Percentiles rank a stretch among this genome's conserved stretches.
These are phyloP conservation scores for Thumatha senex DNA, from an alignment of 2,888 invertebrate species.

Conservation along the genomic window DNA sequence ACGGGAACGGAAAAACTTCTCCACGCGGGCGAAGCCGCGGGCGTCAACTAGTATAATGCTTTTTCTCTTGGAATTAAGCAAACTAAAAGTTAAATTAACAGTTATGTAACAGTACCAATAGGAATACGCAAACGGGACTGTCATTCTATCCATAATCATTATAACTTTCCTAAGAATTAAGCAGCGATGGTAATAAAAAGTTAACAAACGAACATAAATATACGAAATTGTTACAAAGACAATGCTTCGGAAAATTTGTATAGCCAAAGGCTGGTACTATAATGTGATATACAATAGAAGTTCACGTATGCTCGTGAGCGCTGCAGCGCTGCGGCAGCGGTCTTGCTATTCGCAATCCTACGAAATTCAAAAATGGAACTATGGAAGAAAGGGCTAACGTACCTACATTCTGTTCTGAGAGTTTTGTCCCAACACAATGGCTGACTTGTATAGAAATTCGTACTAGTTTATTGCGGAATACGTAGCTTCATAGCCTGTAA, in stretches of 20 bases:
- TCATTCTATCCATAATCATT: too few relatives aligned
- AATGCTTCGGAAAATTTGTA: conserved; percentile 41
- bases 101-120: too few relatives aligned
- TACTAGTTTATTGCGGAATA: conserved; percentile 48
- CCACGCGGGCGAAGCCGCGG: too few relatives aligned
- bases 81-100: too few relatives aligned
- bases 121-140: too few relatives aligned
- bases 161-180: too few relatives aligned
- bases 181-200: too few relatives aligned
- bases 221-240: too few relatives aligned
- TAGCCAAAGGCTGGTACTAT: conserved; percentile 47
- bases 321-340: conserved; percentile 27
- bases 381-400: conserved; percentile 49
- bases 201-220: too few relatives aligned
- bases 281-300: conserved; percentile 42
- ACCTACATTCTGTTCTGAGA: conserved; percentile 49
- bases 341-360: conserved; percentile 39
- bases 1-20: too few relatives aligned
- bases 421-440: conserved; percentile 46
- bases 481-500: conserved; percentile 21
- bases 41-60: too few relatives aligned
- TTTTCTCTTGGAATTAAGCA: too few relatives aligned
- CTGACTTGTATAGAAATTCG: conserved; percentile 42
- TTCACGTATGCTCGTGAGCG: conserved; percentile 42
- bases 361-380: conserved; percentile 56